A percentile compares a stretch with the other conserved stretches of the same genome.
Evolutionary conservation across 2,113 vertebrate species (phyloP).

Genomic region (Opisthocomus hoazin): DNA sequence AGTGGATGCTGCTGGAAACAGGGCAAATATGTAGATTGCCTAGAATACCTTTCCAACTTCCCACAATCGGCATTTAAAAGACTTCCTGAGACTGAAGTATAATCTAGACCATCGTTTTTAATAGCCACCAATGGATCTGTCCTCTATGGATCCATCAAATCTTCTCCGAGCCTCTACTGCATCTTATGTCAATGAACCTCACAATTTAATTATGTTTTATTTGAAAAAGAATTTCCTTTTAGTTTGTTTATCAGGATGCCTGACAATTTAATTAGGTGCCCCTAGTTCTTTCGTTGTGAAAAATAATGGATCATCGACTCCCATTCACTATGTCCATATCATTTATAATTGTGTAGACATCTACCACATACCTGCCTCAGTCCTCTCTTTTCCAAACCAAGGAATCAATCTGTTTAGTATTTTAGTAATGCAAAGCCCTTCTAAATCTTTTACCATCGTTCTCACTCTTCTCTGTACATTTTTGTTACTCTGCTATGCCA

Average conservation of each 20-base stretch:
- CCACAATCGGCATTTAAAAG: background rate
- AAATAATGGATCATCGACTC: constrained; percentile 1
- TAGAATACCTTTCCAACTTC: background rate
- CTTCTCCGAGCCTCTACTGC: background rate
- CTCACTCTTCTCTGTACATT: background rate
- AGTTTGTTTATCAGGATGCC: constrained; percentile 54
- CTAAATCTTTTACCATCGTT: background rate
- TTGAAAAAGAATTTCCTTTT: constrained; percentile 57
- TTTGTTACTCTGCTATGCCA: background rate
- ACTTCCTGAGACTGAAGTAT: constrained; percentile 1
- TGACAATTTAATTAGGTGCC: constrained; percentile 11
- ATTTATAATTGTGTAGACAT: background rate
- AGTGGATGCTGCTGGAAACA: background rate
- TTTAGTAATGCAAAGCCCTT: background rate
- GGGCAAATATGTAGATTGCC: background rate
- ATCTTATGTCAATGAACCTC: constrained; percentile 33
- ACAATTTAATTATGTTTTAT: constrained; percentile 47
- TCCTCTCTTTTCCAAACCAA: background rate
- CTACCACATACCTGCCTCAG: background rate
- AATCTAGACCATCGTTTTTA: background rate
- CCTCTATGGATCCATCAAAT: constrained; percentile 40
- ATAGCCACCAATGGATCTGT: background rate
- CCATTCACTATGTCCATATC: background rate
- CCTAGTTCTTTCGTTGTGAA: constrained; percentile 3
- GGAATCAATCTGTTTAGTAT: background rate